These are phyloP conservation scores for Drosophila neonasuta DNA, from an alignment of 2,888 invertebrate genomes.

Conservation along the genomic window DNA sequence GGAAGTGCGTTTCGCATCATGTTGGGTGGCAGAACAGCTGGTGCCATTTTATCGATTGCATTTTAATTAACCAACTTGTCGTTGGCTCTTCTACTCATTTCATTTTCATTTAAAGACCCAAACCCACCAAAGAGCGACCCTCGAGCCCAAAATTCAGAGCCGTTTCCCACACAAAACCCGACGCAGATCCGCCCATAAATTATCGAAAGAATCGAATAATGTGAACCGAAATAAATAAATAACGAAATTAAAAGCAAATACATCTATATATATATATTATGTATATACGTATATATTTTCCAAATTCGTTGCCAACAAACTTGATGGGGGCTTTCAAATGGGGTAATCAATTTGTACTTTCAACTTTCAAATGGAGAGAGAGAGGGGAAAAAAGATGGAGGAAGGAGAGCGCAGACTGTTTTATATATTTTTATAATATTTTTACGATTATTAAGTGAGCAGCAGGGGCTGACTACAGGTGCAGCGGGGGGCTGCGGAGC, in stretches of 20 bases:
- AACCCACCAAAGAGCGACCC: neutral
- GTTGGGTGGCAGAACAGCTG: conserved; percentile 54
- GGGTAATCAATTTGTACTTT: conserved; percentile 54
- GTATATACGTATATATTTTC: conserved; percentile 1
- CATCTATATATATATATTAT: conserved; percentile 23
- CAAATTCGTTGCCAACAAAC: conserved; percentile 54
- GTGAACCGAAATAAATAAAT: conserved; percentile 53
- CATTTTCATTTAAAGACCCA: conserved; percentile 25
- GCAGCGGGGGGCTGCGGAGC: conserved; percentile 57
- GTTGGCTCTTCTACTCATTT: conserved; percentile 40
- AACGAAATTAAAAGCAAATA: conserved; percentile 64
- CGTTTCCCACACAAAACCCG: conserved; percentile 2
- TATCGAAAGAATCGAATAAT: conserved; percentile 50
- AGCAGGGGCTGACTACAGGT: conserved; percentile 51
- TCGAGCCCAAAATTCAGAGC: conserved; percentile 1
- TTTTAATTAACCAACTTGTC: conserved; percentile 71
- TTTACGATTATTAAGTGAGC: conserved; percentile 22
- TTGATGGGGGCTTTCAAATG: conserved; percentile 45
- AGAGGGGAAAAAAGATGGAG: conserved; percentile 15
- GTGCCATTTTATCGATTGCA: conserved; percentile 61
- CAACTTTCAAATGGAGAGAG: conserved; percentile 44
- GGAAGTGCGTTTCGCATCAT: conserved; percentile 36
- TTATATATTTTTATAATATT: neutral
- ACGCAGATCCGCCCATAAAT: conserved; percentile 54
- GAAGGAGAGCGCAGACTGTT: conserved; percentile 24